These are phyloP conservation scores for Crotalus viridis DNA, from an alignment of 2,113 vertebrate genomes.

Conservation along the genomic window DNA sequence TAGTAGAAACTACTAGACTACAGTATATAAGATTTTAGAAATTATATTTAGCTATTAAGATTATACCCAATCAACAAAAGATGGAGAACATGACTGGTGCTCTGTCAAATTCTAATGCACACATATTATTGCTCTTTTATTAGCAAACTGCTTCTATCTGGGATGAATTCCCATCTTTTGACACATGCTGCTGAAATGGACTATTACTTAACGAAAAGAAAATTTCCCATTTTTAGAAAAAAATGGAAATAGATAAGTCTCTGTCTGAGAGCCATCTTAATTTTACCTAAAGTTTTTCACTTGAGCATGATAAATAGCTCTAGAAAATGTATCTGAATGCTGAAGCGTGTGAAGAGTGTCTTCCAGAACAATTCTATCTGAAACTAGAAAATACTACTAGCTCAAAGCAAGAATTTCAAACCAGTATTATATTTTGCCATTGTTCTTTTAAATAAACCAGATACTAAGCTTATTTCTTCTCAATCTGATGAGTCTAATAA, in stretches of 20 bases:
- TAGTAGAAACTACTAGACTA: neutral
- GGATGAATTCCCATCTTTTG: neutral
- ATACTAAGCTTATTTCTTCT: neutral
- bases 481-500: neutral
- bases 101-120: neutral
- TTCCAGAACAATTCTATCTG: neutral
- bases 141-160: neutral
- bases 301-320: neutral
- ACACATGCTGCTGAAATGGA: neutral
- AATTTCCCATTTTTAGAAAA: neutral
- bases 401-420: neutral
- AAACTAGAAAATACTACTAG: neutral
- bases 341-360: neutral
- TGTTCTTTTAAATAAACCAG: neutral
- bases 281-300: neutral
- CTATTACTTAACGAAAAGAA: neutral
- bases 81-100: neutral
- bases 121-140: neutral
- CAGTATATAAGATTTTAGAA: neutral
- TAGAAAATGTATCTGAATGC: neutral
- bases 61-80: neutral
- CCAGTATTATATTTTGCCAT: neutral
- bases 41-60: neutral
- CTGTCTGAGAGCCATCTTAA: neutral
- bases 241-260: neutral